These are phyloP conservation scores for Heliopora coerulea DNA, from an alignment of 92 coral and sea anemone genomes.

Conservation along the genomic window DNA sequence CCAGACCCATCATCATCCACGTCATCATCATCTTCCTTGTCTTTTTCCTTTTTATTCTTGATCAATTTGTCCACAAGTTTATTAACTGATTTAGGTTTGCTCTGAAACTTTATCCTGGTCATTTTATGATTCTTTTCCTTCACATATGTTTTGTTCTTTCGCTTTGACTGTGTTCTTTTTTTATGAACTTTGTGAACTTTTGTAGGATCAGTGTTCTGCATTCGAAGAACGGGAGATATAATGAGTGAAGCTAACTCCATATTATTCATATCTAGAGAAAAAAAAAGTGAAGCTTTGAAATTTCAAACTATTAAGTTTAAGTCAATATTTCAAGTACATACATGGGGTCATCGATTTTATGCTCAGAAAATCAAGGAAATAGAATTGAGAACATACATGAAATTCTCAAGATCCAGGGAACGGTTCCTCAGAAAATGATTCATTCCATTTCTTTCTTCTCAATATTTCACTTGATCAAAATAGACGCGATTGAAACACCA, in stretches of 20 bases:
- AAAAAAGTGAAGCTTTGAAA: neutral
- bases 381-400: no score
- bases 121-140: neutral
- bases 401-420: no score
- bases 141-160: neutral
- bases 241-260: constrained; percentile 40
- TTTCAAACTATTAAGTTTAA: no score
- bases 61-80: constrained; percentile 15
- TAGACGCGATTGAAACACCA: no score
- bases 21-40: constrained; percentile 12
- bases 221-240: constrained; percentile 18
- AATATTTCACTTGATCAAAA: no score
- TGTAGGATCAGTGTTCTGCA: neutral
- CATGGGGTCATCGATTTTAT: no score
- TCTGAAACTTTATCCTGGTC: neutral
- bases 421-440: no score
- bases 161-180: constrained; percentile 14
- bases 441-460: no score
- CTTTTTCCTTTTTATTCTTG: constrained; percentile 6
- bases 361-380: no score
- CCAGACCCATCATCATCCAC: neutral
- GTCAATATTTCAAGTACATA: no score
- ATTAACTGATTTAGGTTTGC: neutral
- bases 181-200: constrained; percentile 33
- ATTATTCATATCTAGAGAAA: constrained; percentile 27